Percentiles rank a stretch among this genome's conserved stretches.
These are phyloP conservation scores for Pseudochromis fuscus DNA, from an alignment of 2,797 vertebrate genomes.

Conservation along the genomic window DNA sequence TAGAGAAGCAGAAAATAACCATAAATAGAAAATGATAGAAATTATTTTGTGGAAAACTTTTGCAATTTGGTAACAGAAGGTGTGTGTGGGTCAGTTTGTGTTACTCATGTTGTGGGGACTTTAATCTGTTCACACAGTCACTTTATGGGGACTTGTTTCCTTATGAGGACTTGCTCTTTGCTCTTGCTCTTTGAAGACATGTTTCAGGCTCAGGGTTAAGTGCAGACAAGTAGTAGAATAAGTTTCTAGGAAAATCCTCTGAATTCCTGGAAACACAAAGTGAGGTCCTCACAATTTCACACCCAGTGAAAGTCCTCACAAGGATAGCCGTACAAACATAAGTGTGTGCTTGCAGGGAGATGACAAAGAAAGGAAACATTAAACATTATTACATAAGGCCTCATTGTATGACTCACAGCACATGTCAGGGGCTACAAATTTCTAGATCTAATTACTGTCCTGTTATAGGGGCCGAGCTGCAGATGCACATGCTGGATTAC, in stretches of 20 bases:
- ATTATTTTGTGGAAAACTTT: too few species aligned
- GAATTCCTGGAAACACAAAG: too few species aligned
- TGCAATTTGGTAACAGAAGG: neutral
- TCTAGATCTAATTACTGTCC: slow-evolving; percentile 12
- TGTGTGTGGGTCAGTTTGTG: slow-evolving; percentile 7
- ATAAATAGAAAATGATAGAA: neutral
- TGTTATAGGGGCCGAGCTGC: neutral
- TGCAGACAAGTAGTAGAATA: too few species aligned
- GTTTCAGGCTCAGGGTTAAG: too few species aligned
- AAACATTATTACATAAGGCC: slow-evolving; percentile 20
- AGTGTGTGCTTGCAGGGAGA: neutral
- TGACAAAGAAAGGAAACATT: slow-evolving; percentile 10
- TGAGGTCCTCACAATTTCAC: too few species aligned
- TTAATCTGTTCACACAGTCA: too few species aligned
- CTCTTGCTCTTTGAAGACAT: too few species aligned
- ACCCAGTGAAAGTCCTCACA: too few species aligned
- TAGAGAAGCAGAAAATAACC: slow-evolving; percentile 6
- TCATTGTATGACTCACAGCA: slow-evolving; percentile 32
- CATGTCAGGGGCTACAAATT: slow-evolving; percentile 9
- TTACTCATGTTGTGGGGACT: neutral
- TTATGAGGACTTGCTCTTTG: too few species aligned
- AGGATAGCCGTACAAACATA: too few species aligned
- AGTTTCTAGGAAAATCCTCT: too few species aligned
- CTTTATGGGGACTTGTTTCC: too few species aligned
- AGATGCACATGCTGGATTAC: slow-evolving; percentile 35